Evolutionary conservation across 1,140 invertebrate genomes (phyloP), one percentile per base, ranked within the genome.

Genomic region (Drosophila ercepeae): DNA sequence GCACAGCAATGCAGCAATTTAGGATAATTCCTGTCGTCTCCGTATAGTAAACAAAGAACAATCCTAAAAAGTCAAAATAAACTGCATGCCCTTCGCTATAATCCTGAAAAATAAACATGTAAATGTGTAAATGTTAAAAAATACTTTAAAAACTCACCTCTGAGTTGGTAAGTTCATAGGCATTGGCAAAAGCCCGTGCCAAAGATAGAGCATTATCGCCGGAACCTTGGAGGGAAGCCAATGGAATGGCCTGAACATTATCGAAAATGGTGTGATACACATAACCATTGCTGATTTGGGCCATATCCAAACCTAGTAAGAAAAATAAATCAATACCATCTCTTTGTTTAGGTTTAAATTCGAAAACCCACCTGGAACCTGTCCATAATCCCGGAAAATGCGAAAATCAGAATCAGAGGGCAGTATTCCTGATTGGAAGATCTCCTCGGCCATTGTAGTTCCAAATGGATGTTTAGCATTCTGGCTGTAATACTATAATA

Each of bases 351-450:
- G 13, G 1, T 29, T 19, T 8, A 14, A 1, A 29, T 42, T 13
- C 1, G 0, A 9, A 7, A 14, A 46, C 72, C 34, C 13, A 86
- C 81, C 96, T 53, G 96, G 96, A 34, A 97, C 91, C 72, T 95
- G 94, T 27, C 95, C 96, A 92, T 95, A 96, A 92, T 99, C 97
- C 54, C 97, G 93, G 89, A 98, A 99, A 84, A 99, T 97, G 51
- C 98, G 93, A 92, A 97, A 99, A 92, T 99, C 98, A 3, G 98
- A 99, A 91, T 99, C 98, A 4, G 96, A 97, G 19, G 98, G 98
- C 72, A 99, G 95, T 25, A 98, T 93, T 4, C 97, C 97, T 86
- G 95, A 96, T 92, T 98, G 95, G 92, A 99, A 99, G 81, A 99
- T 95, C 93, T 99, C 98, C 93, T 99, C 97, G 44, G 96, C 97